Evolutionary conservation across 2,888 invertebrate species (phyloP), one percentile per base, ranked within the genome.

Genomic region (Ormyrus pomaceus): DNA sequence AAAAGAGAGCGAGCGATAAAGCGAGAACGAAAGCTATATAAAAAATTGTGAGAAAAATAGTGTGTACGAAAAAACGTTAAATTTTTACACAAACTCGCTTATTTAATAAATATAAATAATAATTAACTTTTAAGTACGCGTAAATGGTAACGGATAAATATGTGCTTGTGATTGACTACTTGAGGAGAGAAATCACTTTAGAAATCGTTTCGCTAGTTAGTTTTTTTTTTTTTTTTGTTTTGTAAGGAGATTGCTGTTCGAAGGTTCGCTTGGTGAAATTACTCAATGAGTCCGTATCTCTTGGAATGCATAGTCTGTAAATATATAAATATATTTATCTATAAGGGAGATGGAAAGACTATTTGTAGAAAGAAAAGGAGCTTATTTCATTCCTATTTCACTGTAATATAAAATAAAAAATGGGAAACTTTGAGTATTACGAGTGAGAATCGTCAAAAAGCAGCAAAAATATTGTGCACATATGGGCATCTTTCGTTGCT

Each of bases 31-130:
- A 64, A 55, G 59, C 58, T 61, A 76, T 70, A 77, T 69, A 61
- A 77, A 70, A 78, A 48, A 70, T 34, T 77, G 76, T 75, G 70
- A 78, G 69, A 77, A 75, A 53, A 75, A 8, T 80, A 81, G 69
- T 77, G 72, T 58, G 79, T 68, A 81, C 61, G 69, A 73, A 82
- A 82, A 84, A 83, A 80, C 84, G 82, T 83, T 83, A 85, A 87
- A 87, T 89, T 89, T 88, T 88, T 88, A 88, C 87, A 88, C 86
- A 86, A 85, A 87, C 87, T 87, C 86, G 88, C 88, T 88, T 88
- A 88, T 87, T 87, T 87, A 87, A 84, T 84, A 86, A 86, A 85
- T 81, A 85, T 83, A 83, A 85, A 83, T 84, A 87, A 85, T 86
- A 85, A 86, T 83, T 86, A 84, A 82, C 80, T 85, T 83, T 79